A percentile compares a stretch with the other conserved stretches of the same genome.
These are phyloP conservation scores for Spialia ferax DNA, from an alignment of 2,888 invertebrate species.

Conservation along the genomic window DNA sequence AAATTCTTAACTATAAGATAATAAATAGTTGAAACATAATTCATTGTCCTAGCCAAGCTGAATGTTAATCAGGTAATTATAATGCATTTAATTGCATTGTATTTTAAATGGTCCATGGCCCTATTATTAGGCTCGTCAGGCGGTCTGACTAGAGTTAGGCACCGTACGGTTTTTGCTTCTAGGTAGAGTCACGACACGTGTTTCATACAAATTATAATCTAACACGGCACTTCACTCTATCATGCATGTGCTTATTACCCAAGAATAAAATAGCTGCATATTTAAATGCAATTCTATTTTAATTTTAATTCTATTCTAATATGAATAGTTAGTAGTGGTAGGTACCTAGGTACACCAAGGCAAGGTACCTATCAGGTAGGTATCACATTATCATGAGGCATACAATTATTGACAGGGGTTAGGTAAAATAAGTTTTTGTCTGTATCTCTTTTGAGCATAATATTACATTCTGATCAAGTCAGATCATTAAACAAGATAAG, in stretches of 20 bases:
- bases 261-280: constrained; percentile 8
- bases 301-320: too few relatives aligned
- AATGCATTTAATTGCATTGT: not conserved
- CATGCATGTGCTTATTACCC: constrained; percentile 5
- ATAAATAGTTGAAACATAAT: not conserved
- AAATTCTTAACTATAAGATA: not conserved
- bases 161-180: constrained; percentile 15
- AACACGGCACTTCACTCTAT: constrained; percentile 4
- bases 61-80: not conserved
- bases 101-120: not conserved
- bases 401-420: too few relatives aligned
- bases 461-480: not conserved
- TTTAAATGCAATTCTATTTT: not conserved
- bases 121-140: constrained; percentile 16
- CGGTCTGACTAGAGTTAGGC: not conserved
- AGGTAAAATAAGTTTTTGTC: not conserved
- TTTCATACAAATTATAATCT: constrained; percentile 28
- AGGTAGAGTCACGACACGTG: constrained; percentile 31
- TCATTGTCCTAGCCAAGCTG: not conserved
- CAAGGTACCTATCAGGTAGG: too few relatives aligned
- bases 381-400: too few relatives aligned
- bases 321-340: too few relatives aligned
- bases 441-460: too few relatives aligned
- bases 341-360: too few relatives aligned
- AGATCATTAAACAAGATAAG: not conserved